Evolutionary conservation across 2,888 invertebrate genomes (phyloP), one percentile per base, ranked within the genome.

Genomic region (Hartigia nigra): DNA sequence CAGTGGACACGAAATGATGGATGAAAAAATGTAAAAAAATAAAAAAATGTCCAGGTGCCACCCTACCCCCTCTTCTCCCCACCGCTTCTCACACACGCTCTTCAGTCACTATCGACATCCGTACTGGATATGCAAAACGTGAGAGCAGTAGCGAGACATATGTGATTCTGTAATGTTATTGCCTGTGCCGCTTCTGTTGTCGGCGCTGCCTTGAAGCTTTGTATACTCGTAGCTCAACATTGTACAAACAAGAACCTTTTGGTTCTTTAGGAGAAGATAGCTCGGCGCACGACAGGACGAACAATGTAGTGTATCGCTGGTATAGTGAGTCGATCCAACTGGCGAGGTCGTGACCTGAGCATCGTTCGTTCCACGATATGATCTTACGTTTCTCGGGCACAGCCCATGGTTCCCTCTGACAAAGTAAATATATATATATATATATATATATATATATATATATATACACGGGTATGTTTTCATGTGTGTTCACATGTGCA

Each of bases 291-390:
- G 55, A 55, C 55, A 55, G 55, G 9, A 55, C 55, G 23, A 9
- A 55, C 55, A 23, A 23, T 23, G 9, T 23, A 14, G 23, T 0
- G 55, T 55, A 55, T 23, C 0, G 55, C 55, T 23, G 55, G 14
- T 23, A 72, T 4, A 31, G 72, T 75, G 35, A 77, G 76, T 80
- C 77, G 78, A 79, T 80, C 75, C 82, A 70, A 81, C 81, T 78
- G 77, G 82, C 76, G 80, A 79, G 81, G 81, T 83, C 83, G 81
- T 82, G 83, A 83, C 82, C 83, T 80, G 78, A 79, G 78, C 78
- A 79, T 80, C 79, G 79, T 83, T 81, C 80, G 79, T 79, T 81
- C 77, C 72, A 75, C 82, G 83, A 83, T 83, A 82, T 81, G 79
- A 83, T 83, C 83, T 72, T 72, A 55, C 55, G 55, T 23, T 55